Evolutionary conservation across 2,113 vertebrate species (phyloP), one percentile per base, ranked within the genome.

Genomic region (Amphiprion ocellaris): DNA sequence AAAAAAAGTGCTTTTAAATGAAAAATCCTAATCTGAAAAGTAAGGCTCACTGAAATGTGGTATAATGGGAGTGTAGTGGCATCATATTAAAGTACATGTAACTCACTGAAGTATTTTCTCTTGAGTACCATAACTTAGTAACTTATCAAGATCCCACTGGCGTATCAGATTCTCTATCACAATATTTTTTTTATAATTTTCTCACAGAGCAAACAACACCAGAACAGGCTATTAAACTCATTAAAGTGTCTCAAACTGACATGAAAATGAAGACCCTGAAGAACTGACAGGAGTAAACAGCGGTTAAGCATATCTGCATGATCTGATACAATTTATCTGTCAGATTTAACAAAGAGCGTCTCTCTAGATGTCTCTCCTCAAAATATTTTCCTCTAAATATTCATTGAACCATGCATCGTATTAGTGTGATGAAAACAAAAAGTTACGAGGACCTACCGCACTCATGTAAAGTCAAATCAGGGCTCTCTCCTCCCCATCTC

Each of bases 401-500:
- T 19, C 37, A 64, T 61, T 41, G 19, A 81, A 56, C 74, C 23
- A 7, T 1, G 2, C 26, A 55, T 69, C 19, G 6, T 17, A 15
- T 82, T 44, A 47, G 15, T 41, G 39, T 54, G 33, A 68, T 5
- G 4, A 60, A 74, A 56, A 55, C 56, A 67, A 68, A 46, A 77
- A 39, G 65, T 53, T 65, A 30, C 6, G 58, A 16, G 53, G 69
- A 69, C 89, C 52, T 85, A 93, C 91, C 89, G 76, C 65, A 62
- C 37, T 81, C 59, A 59, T 80, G 47, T 58, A 53, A 63, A 59
- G 82, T 84, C 82, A 76, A 53, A 80, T 91, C 90, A 92, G 76
- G 59, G 33, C 71, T 86, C 53, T 30, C 64, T 90, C 75, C 81
- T 79, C 83, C 75, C 64, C 84, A 84, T 87, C 52, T 59, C 79